Evolutionary conservation across 2,797 vertebrate genomes (phyloP), one percentile per base, ranked within the genome.

Genomic region (Heterohyrax brucei): DNA sequence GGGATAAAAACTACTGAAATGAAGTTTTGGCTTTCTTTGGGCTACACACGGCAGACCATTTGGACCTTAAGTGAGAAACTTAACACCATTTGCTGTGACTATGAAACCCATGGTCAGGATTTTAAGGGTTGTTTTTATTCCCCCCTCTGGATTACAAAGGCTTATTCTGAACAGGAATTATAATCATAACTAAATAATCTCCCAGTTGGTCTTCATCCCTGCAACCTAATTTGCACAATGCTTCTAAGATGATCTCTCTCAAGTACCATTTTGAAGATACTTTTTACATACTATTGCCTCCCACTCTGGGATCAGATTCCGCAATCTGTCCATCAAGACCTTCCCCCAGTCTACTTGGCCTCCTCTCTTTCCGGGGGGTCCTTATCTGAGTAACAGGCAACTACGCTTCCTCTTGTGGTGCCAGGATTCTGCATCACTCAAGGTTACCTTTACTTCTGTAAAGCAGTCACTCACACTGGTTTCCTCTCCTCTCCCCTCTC

Each of bases 61-160:
- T 82, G 5, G n/a, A 21, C 18, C 48, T 94, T 93, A 91, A 88
- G 24, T 72, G 53, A 33, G 79, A 91, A 82, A 66, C 39, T 94
- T 44, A 78, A 18, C 44, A 81, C 26, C 5, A 33, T 68, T 28
- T 70, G 44, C 30, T 33, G 21, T 78, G 48, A 50, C 62, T 78
- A 24, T 68, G 39, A 83, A 92, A 95, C 62, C 87, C 86, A 80
- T 19, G 26, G 7, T 50, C 1, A 1, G 56, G 62, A 86, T 68
- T 91, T 80, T 79, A 87, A 78, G 33, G 5, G 5, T 33, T 48
- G 77, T 93, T 72, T 48, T 44, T 76, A 24, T 22, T 46, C 4
- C 13, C 7, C 7, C 14, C 44, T 21, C 48, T 66, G 26, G 30
- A 28, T 30, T 66, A 64, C 18, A 86, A 87, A 50, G 70, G 64